Conservation (phyloP, 1,140 invertebrate genomes). For the Prorops nasuta region DNA sequence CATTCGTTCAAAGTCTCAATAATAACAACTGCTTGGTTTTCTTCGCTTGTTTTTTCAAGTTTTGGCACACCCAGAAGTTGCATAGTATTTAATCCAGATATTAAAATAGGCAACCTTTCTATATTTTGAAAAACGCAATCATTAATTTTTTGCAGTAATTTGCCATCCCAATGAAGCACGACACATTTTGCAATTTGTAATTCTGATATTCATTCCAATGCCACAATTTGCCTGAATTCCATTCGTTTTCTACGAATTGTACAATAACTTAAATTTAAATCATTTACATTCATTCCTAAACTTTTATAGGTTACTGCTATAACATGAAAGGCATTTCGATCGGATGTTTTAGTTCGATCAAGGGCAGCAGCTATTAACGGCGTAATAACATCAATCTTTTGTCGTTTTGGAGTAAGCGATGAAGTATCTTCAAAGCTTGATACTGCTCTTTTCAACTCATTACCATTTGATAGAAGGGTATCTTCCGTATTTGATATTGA, state of each 20-base stretch:
- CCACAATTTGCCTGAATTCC: slow-evolving; percentile 8
- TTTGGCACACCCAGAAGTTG: slow-evolving; percentile 11
- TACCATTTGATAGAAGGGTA: not conserved
- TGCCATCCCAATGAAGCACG: slow-evolving; percentile 15
- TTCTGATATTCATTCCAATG: slow-evolving; percentile 8
- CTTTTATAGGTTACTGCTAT: not conserved
- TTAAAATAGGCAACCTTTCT: slow-evolving; percentile 12
- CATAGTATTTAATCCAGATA: slow-evolving; percentile 10
- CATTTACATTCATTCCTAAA: not conserved
- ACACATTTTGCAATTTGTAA: slow-evolving; percentile 2
- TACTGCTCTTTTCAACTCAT: not conserved
- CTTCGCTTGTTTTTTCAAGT: slow-evolving; percentile 5
- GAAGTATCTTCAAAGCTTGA: not conserved
- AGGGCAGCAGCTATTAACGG: not conserved
- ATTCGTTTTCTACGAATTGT: slow-evolving; percentile 10
- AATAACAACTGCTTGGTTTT: slow-evolving; percentile 8
- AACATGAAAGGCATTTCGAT: not conserved
- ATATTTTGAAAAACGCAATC: slow-evolving; percentile 8
- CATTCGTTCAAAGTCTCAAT: slow-evolving; percentile 15
- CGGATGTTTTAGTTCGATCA: not conserved
- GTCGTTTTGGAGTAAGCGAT: not conserved
- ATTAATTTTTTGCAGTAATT: slow-evolving; percentile 13
- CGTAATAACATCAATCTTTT: not conserved
- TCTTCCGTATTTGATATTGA: no score
- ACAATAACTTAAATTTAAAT: not conserved